These are phyloP conservation scores for Trissolcus brochymenae DNA, from an alignment of 2,888 invertebrate species.

Conservation along the genomic window DNA sequence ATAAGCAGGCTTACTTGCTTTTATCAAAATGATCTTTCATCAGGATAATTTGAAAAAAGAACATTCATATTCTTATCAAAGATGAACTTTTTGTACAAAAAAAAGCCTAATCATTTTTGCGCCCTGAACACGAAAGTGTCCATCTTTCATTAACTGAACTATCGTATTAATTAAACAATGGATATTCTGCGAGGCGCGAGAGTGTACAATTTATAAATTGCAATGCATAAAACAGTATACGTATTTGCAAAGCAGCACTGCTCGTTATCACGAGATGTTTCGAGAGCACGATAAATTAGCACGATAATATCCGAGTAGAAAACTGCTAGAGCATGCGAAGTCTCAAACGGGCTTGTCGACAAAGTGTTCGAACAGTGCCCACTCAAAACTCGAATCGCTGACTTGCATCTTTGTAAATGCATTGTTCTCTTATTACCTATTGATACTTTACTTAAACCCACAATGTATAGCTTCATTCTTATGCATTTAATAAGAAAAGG, in stretches of 20 bases:
- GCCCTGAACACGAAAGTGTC: background rate
- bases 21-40: background rate
- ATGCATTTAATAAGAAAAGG: background rate
- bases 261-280: slow-evolving; percentile 58
- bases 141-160: slow-evolving; percentile 22
- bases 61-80: background rate
- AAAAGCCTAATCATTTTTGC: background rate
- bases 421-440: slow-evolving; percentile 39
- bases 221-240: slow-evolving; percentile 32
- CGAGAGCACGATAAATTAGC: slow-evolving; percentile 57
- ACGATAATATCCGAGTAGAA: slow-evolving; percentile 58
- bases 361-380: slow-evolving; percentile 51
- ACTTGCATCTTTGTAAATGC: slow-evolving; percentile 34
- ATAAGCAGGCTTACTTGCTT: no score
- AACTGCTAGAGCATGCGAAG: slow-evolving; percentile 55
- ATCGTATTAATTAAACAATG: slow-evolving; percentile 35
- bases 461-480: background rate
- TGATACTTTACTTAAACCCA: slow-evolving; percentile 30
- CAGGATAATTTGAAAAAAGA: background rate
- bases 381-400: slow-evolving; percentile 45
- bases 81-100: background rate
- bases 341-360: slow-evolving; percentile 39
- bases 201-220: slow-evolving; percentile 38
- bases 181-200: slow-evolving; percentile 26
- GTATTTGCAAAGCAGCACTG: slow-evolving; percentile 50